These are phyloP conservation scores for Grallaria varia DNA, from an alignment of 2,113 vertebrate species.

Conservation along the genomic window DNA sequence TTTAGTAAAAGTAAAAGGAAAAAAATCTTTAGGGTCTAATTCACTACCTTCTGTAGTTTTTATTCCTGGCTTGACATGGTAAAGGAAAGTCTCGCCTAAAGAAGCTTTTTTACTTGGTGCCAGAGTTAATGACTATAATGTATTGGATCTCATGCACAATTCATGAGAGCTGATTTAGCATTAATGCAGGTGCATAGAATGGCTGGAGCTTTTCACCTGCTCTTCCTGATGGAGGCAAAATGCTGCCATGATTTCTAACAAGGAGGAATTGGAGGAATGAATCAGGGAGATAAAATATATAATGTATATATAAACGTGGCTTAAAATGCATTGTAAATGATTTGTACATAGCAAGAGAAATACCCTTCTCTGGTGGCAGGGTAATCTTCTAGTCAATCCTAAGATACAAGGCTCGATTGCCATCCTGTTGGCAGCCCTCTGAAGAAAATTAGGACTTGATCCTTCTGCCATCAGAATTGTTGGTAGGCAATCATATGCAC, in stretches of 20 bases:
- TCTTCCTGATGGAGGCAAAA: slow-evolving; percentile 30
- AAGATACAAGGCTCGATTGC: background rate
- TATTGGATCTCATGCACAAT: slow-evolving; percentile 40
- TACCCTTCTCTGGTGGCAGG: background rate
- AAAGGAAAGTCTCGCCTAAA: background rate
- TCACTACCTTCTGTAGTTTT: slow-evolving; percentile 6
- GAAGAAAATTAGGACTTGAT: slow-evolving; percentile 35
- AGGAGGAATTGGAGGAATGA: background rate
- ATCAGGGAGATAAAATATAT: background rate
- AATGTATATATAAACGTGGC: background rate
- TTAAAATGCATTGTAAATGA: background rate
- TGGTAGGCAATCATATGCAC: slow-evolving; percentile 36
- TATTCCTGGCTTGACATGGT: background rate
- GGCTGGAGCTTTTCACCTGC: slow-evolving; percentile 24
- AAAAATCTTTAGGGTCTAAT: background rate
- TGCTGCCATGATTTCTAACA: background rate
- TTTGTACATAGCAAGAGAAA: background rate
- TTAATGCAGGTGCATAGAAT: slow-evolving; percentile 29
- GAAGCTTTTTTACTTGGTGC: slow-evolving; percentile 10
- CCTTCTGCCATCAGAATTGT: slow-evolving; percentile 18
- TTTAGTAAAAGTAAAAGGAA: background rate
- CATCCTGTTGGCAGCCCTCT: slow-evolving; percentile 19
- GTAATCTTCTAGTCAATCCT: slow-evolving; percentile 4
- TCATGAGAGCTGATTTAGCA: slow-evolving; percentile 56
- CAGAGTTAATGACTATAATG: slow-evolving; percentile 27